Evolutionary conservation across 2,113 vertebrate genomes (phyloP).

Genomic region (Ptyas mucosa): DNA sequence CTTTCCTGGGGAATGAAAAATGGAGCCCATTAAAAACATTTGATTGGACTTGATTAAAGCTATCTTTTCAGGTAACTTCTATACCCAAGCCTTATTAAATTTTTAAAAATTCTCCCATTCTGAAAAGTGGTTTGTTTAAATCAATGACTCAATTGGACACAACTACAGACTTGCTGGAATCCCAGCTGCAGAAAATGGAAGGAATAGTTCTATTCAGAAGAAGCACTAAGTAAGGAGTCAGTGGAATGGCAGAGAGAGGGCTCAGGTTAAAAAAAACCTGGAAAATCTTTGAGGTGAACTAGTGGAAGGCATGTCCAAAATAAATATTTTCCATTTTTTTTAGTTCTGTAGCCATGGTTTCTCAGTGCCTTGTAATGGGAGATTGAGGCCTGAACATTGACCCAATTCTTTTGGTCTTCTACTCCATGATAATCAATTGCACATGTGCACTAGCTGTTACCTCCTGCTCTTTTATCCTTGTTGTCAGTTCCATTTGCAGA

Average conservation of each 20-base stretch:
- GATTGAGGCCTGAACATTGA: background rate
- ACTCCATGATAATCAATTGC: background rate
- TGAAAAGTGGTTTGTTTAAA: slow-evolving; percentile 17
- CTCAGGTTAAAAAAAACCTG: background rate
- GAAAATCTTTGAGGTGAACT: background rate
- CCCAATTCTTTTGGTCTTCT: background rate
- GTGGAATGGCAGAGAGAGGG: background rate
- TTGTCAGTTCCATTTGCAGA: background rate
- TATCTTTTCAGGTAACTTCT: background rate
- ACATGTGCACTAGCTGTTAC: background rate
- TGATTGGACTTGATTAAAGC: slow-evolving; percentile 9
- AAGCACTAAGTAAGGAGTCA: background rate
- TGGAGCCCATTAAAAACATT: slow-evolving; percentile 24
- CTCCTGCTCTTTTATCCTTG: background rate
- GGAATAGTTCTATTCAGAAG: background rate
- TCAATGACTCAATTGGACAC: background rate
- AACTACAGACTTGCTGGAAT: background rate
- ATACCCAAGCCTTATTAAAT: background rate
- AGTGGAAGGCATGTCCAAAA: background rate
- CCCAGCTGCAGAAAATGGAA: background rate
- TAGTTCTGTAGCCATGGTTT: background rate
- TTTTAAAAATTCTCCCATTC: background rate
- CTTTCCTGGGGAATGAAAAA: slow-evolving; percentile 49
- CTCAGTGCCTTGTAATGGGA: background rate
- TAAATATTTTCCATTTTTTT: background rate